Evolutionary conservation across 1,140 invertebrate genomes (phyloP).

Genomic region (Wasmannia auropunctata): DNA sequence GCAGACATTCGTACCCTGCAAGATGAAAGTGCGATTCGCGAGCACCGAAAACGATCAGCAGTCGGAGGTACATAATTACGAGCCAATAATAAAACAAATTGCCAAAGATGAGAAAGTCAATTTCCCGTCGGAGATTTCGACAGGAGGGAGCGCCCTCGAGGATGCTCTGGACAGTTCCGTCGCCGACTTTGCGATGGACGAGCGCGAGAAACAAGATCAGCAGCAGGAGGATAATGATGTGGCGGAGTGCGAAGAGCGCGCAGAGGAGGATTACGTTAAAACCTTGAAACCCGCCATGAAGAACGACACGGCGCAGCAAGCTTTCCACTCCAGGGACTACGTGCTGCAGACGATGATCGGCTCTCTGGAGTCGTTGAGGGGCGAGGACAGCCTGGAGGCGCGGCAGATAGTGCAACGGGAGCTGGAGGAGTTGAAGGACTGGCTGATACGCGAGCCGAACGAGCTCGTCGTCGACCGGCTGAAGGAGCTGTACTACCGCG

Average conservation of each 20-base stretch:
- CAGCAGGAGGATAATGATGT: conserved; percentile 4
- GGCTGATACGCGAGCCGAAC: conserved; percentile 75
- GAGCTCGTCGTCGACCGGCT: conserved; percentile 75
- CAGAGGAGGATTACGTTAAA: conserved; percentile 77
- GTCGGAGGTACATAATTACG: conserved; percentile 55
- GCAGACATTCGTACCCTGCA: conserved; percentile 48
- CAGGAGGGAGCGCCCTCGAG: background rate
- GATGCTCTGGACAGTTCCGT: background rate
- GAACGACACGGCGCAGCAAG: conserved; percentile 55
- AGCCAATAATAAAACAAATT: conserved; percentile 45
- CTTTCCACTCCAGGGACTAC: conserved; percentile 69
- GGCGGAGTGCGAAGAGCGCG: conserved; percentile 63
- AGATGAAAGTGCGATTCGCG: conserved; percentile 72
- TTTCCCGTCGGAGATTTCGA: background rate
- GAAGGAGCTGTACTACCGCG: conserved; percentile 76
- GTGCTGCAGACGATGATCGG: conserved; percentile 75
- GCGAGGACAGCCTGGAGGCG: conserved; percentile 70
- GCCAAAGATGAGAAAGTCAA: conserved; percentile 31
- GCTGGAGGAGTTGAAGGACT: conserved; percentile 77
- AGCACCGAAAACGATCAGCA: conserved; percentile 62
- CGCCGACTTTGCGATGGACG: background rate
- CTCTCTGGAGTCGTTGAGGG: conserved; percentile 72
- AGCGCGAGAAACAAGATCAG: conserved; percentile 33
- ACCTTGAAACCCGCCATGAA: conserved; percentile 75
- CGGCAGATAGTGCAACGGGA: conserved; percentile 75